Percentiles rank a stretch among this genome's conserved stretches.
Evolutionary conservation across 37 sponge, comb jelly and placozoan species (phyloP).

Genomic region (Diacarnus erythraeanus): DNA sequence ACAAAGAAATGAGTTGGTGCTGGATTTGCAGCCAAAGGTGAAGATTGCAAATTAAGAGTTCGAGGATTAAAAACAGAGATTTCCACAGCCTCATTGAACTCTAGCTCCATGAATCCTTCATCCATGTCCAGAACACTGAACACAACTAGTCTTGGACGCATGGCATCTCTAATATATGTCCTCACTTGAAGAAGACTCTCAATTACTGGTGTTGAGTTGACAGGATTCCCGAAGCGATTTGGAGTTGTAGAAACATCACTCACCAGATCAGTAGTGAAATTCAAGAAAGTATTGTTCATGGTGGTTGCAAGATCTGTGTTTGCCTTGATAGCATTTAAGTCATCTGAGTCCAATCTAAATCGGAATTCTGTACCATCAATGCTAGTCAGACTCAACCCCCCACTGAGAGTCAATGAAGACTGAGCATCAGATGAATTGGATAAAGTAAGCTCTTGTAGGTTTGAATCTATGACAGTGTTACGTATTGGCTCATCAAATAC

Average conservation of each 20-base stretch:
- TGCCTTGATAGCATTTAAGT: slow-evolving; percentile 77
- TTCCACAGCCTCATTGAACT: slow-evolving; percentile 79
- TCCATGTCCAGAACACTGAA: slow-evolving; percentile 68
- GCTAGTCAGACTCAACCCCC: slow-evolving; percentile 32
- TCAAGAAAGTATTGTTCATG: slow-evolving; percentile 57
- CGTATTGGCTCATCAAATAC: slow-evolving; percentile 84
- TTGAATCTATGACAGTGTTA: slow-evolving; percentile 19
- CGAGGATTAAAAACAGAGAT: slow-evolving; percentile 7
- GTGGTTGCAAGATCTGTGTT: slow-evolving; percentile 55
- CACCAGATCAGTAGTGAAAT: slow-evolving; percentile 63
- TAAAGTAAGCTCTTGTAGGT: slow-evolving; percentile 50
- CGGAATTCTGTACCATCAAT: slow-evolving; percentile 34
- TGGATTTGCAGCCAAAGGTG: neutral
- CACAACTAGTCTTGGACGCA: slow-evolving; percentile 26
- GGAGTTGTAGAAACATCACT: slow-evolving; percentile 51
- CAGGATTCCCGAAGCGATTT: slow-evolving; percentile 16
- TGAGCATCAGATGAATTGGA: slow-evolving; percentile 35
- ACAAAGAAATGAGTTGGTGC: slow-evolving; percentile 29
- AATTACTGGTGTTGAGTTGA: slow-evolving; percentile 21
- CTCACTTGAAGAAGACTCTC: slow-evolving; percentile 43
- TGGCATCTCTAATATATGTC: slow-evolving; percentile 42
- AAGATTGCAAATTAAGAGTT: slow-evolving; percentile 12
- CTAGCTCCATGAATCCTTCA: slow-evolving; percentile 44
- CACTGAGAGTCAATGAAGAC: slow-evolving; percentile 53
- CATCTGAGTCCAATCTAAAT: slow-evolving; percentile 50